Evolutionary conservation across 2,797 vertebrate genomes (phyloP).

Genomic region (Paramormyrops hopkinsi): DNA sequence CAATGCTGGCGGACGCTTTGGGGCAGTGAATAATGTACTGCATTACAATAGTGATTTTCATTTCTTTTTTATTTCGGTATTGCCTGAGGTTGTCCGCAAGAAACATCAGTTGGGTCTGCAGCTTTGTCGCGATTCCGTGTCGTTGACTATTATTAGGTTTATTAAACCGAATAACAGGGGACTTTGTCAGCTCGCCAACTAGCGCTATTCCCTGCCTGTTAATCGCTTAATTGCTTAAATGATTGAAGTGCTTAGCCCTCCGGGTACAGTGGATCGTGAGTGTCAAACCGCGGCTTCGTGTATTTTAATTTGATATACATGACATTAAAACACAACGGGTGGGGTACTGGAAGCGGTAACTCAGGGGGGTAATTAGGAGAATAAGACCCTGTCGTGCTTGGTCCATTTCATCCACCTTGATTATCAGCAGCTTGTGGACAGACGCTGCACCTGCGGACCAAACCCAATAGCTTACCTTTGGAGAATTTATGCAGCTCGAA

Average conservation of each 20-base stretch:
- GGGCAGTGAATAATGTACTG: background rate
- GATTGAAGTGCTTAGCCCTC: background rate
- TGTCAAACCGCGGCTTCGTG: background rate
- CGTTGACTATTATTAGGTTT: background rate
- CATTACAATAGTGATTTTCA: background rate
- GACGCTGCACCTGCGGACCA: background rate
- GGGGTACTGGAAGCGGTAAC: background rate
- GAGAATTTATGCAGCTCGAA: constrained; percentile 66
- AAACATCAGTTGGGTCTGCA: background rate
- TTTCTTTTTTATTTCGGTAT: background rate
- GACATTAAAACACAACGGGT: background rate
- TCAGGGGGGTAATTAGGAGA: background rate
- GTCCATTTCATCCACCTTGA: background rate
- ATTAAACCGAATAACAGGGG: background rate
- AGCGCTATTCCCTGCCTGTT: background rate
- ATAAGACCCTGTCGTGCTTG: background rate
- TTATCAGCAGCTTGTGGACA: background rate
- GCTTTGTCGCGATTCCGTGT: background rate
- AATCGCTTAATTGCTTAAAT: constrained; percentile 8
- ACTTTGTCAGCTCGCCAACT: background rate
- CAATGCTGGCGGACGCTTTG: background rate
- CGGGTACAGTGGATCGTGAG: background rate
- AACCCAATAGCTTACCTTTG: constrained; percentile 48
- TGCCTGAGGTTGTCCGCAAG: background rate
- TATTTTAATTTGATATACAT: background rate